phyloP scores from a whole-genome alignment of 2,888 invertebrate species.

The Meganola albula region DNA sequence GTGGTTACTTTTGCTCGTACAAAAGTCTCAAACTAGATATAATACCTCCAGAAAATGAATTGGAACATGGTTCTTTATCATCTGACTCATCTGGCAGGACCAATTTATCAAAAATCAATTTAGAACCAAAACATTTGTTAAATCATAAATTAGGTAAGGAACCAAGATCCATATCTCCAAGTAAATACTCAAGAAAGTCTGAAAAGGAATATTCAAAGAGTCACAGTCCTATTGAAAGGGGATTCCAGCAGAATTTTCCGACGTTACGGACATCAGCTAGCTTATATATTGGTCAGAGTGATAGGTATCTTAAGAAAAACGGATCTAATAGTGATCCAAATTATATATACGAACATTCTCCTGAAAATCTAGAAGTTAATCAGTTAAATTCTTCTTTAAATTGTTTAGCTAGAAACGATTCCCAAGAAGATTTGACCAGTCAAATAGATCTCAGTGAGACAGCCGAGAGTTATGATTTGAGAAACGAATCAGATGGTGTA shows the following conservation, averaged over 20 bases:
- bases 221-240: conserved; percentile 64
- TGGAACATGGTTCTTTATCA: conserved; percentile 60
- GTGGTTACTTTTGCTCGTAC: conserved; percentile 87
- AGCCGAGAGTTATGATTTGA: conserved; percentile 64
- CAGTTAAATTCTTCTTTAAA: conserved; percentile 40
- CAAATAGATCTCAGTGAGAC: conserved; percentile 70
- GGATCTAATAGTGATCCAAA: conserved; percentile 40
- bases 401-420: conserved; percentile 33
- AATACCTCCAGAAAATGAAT: conserved; percentile 63
- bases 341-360: conserved; percentile 66
- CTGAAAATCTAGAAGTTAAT: conserved; percentile 58
- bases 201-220: conserved; percentile 70
- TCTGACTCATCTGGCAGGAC: conserved; percentile 64
- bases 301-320: conserved; percentile 38
- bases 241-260: conserved; percentile 58
- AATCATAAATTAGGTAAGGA: conserved; percentile 48
- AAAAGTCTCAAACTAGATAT: conserved; percentile 71
- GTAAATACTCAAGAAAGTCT: conserved; percentile 42
- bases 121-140: conserved; percentile 51
- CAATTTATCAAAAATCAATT: conserved; percentile 52
- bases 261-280: conserved; percentile 51
- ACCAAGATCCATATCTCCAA: conserved; percentile 63
- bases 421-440: conserved; percentile 52
- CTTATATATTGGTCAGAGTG: conserved; percentile 45
- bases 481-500: conserved; percentile 54